These are phyloP conservation scores for Columba guinea DNA, from an alignment of 2,797 vertebrate genomes.

Conservation along the genomic window DNA sequence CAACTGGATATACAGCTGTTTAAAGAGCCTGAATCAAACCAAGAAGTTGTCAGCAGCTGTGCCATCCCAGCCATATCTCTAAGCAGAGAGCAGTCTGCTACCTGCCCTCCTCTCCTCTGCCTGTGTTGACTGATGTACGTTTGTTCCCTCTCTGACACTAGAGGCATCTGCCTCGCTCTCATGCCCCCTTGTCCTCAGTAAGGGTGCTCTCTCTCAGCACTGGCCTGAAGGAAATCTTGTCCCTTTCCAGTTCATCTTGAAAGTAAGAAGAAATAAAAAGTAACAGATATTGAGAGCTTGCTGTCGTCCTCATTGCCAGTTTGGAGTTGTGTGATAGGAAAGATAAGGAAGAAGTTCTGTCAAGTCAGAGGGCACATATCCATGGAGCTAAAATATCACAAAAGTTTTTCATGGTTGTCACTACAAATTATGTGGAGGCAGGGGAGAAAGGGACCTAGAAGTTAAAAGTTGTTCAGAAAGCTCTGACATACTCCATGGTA, in stretches of 20 bases:
- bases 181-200: neutral
- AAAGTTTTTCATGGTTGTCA: neutral
- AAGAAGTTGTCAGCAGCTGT: neutral
- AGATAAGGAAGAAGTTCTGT: neutral
- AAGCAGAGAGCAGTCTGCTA: neutral
- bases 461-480: neutral
- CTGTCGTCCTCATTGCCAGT: neutral
- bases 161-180: neutral
- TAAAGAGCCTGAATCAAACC: neutral
- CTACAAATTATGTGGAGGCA: neutral
- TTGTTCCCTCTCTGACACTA: neutral
- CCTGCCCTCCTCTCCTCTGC: neutral
- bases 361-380: neutral
- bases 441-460: neutral
- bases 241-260: neutral
- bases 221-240: neutral
- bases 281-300: neutral
- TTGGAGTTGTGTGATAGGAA: neutral
- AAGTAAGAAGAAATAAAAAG: neutral
- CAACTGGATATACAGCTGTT: neutral
- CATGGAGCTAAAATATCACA: neutral
- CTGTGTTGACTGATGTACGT: neutral
- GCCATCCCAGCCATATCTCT: neutral
- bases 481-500: neutral
- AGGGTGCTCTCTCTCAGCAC: neutral